Evolutionary conservation across 2,888 invertebrate species (phyloP).

Genomic region (Eupeodes luniger): DNA sequence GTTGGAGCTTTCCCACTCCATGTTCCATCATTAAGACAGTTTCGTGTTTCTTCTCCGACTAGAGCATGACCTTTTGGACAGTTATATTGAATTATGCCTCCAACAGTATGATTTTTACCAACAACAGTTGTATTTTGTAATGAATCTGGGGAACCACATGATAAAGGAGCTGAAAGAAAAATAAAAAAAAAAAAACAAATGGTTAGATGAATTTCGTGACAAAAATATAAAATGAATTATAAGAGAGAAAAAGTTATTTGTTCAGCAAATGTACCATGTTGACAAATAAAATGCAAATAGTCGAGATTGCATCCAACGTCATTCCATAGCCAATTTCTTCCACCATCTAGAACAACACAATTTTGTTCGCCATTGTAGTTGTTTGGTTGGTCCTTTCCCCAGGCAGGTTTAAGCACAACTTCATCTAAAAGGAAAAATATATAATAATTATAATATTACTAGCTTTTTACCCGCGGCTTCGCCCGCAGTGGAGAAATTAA

Average conservation of each 20-base stretch:
- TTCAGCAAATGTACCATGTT: conserved; percentile 88
- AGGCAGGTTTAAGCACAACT: conserved; percentile 90
- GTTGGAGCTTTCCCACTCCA: conserved; percentile 93
- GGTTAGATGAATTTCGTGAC: not conserved
- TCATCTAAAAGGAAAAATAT: conserved; percentile 86
- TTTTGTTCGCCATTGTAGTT: conserved; percentile 98
- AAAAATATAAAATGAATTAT: not conserved
- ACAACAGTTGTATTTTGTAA: conserved; percentile 92
- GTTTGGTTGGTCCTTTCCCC: conserved; percentile 97
- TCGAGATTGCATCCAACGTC: conserved; percentile 97
- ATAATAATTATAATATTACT: too few relatives aligned
- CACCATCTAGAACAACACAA: conserved; percentile 96
- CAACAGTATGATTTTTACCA: conserved; percentile 89
- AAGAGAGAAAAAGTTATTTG: conserved; percentile 81
- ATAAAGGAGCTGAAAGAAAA: conserved; percentile 88
- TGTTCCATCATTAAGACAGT: conserved; percentile 90
- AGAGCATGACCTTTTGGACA: conserved; percentile 94
- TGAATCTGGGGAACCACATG: conserved; percentile 95
- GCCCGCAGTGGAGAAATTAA: too few relatives aligned
- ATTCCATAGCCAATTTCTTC: conserved; percentile 96
- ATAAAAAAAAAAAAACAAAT: conserved; percentile 72
- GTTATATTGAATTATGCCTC: conserved; percentile 89
- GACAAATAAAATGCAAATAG: conserved; percentile 96
- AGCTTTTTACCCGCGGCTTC: too few relatives aligned
- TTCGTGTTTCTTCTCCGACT: conserved; percentile 88